Evolutionary conservation across 2,888 invertebrate genomes (phyloP), one percentile per base, ranked within the genome.

Genomic region (Philhelius pedissequus): DNA sequence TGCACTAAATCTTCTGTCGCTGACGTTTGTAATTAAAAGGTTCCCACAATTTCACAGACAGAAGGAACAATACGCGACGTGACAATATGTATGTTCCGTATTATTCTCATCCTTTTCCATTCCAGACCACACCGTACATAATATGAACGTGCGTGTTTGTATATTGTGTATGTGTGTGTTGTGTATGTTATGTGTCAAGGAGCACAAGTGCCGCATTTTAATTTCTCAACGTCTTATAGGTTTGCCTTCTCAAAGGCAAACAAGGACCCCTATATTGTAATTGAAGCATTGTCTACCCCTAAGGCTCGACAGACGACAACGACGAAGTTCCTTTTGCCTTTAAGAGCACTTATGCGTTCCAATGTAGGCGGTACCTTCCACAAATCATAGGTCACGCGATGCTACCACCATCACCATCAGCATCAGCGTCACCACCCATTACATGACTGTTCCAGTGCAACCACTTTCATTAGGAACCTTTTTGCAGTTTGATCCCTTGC

Each of bases 21-120:
- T 83, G 83, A 83, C 83, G 78, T 83, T 74, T 79, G 83, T 74
- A 83, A 83, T 83, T 83, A 83, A 83, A 83, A 83, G 83, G 83
- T 78, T 79, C 79, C 74, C 69, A 43, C 15, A 79, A 74, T 74
- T 50, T 66, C 48, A 35, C 50, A 48, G 50, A 35, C 64, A 43
- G 13, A 27, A 8, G 27, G 62, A 60, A 75, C 74, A 75, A 75
- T 75, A 45, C 43, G 40, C 43, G 69, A 75, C 75, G 77, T 77
- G 77, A 77, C 70, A 52, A 70, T 54, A 70, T 54, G 45, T 54
- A 70, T 54, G 45, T 60, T 48, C 13, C 9, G 60, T 40, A 15
- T 60, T 56, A 32, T 20, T 13, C 13, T 3, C 15, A 32, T 32
- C 32, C 32, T 11, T 6, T 15, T 7, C 7, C 40, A 0, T n/a